Evolutionary conservation across 2,888 invertebrate species (phyloP).

Genomic region (Venustoraphidia nigricollis): DNA sequence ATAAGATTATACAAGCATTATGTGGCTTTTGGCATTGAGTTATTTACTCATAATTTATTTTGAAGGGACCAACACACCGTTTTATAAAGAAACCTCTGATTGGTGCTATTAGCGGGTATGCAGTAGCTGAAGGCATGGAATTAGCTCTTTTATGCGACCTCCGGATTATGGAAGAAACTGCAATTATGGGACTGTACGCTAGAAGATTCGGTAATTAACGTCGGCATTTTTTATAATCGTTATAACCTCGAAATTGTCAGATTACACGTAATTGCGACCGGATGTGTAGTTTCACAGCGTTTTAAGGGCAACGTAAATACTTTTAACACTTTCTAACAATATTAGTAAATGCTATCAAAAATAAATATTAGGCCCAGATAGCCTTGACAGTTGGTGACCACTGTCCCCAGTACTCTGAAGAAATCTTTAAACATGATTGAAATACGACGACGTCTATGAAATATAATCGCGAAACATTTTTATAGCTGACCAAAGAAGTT

Average conservation of each 20-base stretch:
- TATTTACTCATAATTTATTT: conserved; percentile 4
- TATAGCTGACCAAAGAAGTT: too few relatives aligned
- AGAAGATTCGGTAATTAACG: conserved; percentile 58
- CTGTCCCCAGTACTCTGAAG: too few relatives aligned
- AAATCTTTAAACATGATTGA: too few relatives aligned
- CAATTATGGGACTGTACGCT: conserved; percentile 74
- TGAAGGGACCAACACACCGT: conserved; percentile 48
- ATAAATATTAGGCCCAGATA: too few relatives aligned
- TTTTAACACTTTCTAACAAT: too few relatives aligned
- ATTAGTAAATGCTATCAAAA: too few relatives aligned
- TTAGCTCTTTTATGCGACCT: conserved; percentile 84
- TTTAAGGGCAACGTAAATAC: too few relatives aligned
- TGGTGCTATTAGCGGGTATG: conserved; percentile 80
- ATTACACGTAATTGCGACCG: neutral
- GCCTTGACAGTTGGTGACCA: too few relatives aligned
- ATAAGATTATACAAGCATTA: neutral
- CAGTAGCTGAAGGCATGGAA: conserved; percentile 84
- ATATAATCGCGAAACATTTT: too few relatives aligned
- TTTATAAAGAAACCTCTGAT: conserved; percentile 73
- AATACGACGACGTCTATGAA: too few relatives aligned
- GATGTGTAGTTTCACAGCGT: too few relatives aligned
- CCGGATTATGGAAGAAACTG: conserved; percentile 72
- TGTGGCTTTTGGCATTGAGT: neutral
- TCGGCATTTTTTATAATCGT: neutral
- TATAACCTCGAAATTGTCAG: neutral